Evolutionary conservation across 2,888 invertebrate genomes (phyloP), one percentile per base, ranked within the genome.

Genomic region (Cephus nigrinus): DNA sequence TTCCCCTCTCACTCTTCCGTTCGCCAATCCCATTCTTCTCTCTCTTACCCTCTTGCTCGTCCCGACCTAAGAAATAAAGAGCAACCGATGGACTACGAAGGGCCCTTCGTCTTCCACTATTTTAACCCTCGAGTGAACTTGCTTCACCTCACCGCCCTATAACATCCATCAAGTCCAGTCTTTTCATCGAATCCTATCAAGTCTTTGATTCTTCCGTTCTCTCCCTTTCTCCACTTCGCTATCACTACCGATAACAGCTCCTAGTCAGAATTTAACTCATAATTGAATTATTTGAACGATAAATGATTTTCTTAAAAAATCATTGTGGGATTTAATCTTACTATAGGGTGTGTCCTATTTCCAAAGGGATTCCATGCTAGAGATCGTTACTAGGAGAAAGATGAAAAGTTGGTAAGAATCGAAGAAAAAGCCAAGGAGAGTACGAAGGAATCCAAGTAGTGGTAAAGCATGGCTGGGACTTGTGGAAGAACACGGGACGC

Each of bases 41-140:
- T 82, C 85, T 84, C 85, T 86, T 84, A 40, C 40, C 40, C 40
- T 36, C 36, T 40, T 40, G 15, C 40, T 40, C 15, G 15, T 40
- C 40, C 15, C 15, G 40, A 15, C 5, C 15, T 40, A 85, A 85
- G 86, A 89, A 90, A 90, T 89, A 88, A 89, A 88, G 88, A 87
- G 87, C 40, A 40, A 83, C 85, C 88, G 85, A 87, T 88, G 85
- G 88, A 85, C 85, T 84, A 79, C 84, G 82, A 84, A 88, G 85
- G 83, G 86, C 85, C 85, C 86, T 88, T 84, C 83, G 85, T 88
- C 86, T 87, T 87, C 84, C 82, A 83, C 83, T 84, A 85, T 85
- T 87, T 85, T 82, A 84, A 80, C 86, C 85, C 83, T 82, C 79
- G 79, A 83, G 82, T 86, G 82, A 78, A 80, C 80, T 81, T 79